A percentile compares a stretch with the other conserved stretches of the same genome.
These are phyloP conservation scores for Trissolcus japonicus DNA, from an alignment of 2,888 invertebrate species.

Conservation along the genomic window DNA sequence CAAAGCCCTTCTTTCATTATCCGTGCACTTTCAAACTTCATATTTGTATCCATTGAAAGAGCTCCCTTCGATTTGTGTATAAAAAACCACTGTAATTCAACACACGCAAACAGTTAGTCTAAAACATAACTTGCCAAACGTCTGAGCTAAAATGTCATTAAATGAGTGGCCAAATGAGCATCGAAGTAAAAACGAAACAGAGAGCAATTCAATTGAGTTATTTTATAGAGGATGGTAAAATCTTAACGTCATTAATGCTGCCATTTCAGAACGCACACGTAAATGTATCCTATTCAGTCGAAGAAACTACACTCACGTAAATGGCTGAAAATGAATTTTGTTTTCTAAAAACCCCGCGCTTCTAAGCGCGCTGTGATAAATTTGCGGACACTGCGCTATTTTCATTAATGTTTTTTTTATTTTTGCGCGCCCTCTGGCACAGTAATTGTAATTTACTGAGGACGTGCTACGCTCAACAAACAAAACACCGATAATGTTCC, in stretches of 20 bases:
- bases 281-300: constrained; percentile 3
- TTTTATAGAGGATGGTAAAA: constrained; percentile 17
- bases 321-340: constrained; percentile 27
- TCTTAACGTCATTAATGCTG: constrained; percentile 31
- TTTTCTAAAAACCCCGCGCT: constrained; percentile 13
- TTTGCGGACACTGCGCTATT: constrained; percentile 41
- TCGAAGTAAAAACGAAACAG: no score
- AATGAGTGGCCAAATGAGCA: constrained; percentile 21
- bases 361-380: constrained; percentile 31
- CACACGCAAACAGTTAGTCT: constrained; percentile 3
- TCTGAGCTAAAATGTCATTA: constrained; percentile 5
- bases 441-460: constrained; percentile 48
- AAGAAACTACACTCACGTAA: constrained; percentile 9
- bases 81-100: constrained; percentile 18
- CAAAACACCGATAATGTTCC: constrained; percentile 29
- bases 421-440: constrained; percentile 32
- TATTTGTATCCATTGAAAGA: constrained; percentile 7
- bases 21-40: not conserved
- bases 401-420: constrained; percentile 36
- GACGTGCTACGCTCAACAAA: constrained; percentile 39
- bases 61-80: not conserved
- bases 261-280: constrained; percentile 9
- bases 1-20: constrained; percentile 9
- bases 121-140: not conserved
- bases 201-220: constrained; percentile 26